phyloP scores from a whole-genome alignment of 1,140 invertebrate species.

The Drosophila serrata region DNA sequence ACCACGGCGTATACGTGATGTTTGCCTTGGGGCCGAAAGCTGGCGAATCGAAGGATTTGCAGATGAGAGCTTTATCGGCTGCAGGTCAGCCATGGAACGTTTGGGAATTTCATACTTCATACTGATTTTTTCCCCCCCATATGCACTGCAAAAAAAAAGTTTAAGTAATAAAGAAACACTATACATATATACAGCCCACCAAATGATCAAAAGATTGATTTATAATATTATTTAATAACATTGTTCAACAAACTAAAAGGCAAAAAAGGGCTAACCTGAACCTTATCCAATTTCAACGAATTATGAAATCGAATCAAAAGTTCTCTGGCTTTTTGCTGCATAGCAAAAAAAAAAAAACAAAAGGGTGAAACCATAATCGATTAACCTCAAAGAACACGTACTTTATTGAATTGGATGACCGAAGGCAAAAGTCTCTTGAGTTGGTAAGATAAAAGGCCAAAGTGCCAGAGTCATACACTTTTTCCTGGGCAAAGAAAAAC shows the following conservation, averaged over 20 bases:
- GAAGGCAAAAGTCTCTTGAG: slow-evolving; percentile 7
- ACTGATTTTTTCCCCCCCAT: slow-evolving; percentile 5
- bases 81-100: slow-evolving; percentile 22
- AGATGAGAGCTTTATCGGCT: slow-evolving; percentile 42
- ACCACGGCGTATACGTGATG: slow-evolving; percentile 42
- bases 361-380: slow-evolving; percentile 12
- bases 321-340: not conserved
- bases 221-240: not conserved
- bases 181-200: not conserved
- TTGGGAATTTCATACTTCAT: not conserved
- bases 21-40: slow-evolving; percentile 31
- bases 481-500: not conserved
- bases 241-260: not conserved
- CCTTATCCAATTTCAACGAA: not conserved
- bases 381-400: slow-evolving; percentile 12
- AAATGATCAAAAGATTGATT: not conserved
- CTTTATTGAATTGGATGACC: slow-evolving; percentile 13
- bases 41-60: slow-evolving; percentile 22
- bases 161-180: not conserved
- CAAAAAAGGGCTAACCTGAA: not conserved
- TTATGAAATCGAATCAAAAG: slow-evolving; percentile 4
- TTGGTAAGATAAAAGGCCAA: not conserved
- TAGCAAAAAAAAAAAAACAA: not conserved
- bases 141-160: not conserved
- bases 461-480: not conserved